Base-by-base conservation (phyloP, 1,140 invertebrate species). In the Holcopasites calliopsidis region DNA sequence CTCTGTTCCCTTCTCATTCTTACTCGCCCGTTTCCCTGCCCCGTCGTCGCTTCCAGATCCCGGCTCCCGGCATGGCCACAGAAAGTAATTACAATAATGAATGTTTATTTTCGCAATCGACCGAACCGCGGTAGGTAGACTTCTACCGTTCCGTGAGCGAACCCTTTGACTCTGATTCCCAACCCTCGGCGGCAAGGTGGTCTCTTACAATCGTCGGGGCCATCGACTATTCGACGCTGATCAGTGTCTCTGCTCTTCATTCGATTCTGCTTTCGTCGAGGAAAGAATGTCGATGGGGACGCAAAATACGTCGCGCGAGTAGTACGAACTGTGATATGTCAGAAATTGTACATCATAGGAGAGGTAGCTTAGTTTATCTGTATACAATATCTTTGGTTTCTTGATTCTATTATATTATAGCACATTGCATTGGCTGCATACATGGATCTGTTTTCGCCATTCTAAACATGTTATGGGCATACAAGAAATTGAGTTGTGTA, bases 81-180 rank as follows among this genome's bases (percentile, higher is more conserved):
- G 80, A 85, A 85, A 86, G 86, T 88, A 88, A 88, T 88, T 88
- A 87, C 87, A 86, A 87, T 88, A 88, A 88, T 88, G 86, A 88
- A 86, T 88, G 86, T 88, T 88, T 88, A 85, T 88, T 88, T 87
- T 87, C 85, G 86, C 85, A 88, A 88, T 88, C 85, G 85, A 85
- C 73, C 79, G 64, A 76, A 83, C 71, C 84, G 87, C 87, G 87
- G 87, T 88, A 88, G 86, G 87, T 88, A 86, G 83, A 78, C 80
- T 74, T 85, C 76, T 76, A 85, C 80, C 79, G 77, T 84, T 85
- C 76, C 83, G 69, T 61, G 74, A 76, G 77, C 68, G 73, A 82
- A 82, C 58, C 81, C 82, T 80, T 79, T 77, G 66, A 26, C 64
- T 78, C 62, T 74, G 61, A 79, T 80, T 79, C 74, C 79, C 83